Percentiles rank a stretch among this genome's conserved stretches.
phyloP scores from a whole-genome alignment of 2,888 invertebrate species.

The Lysandra coridon region DNA sequence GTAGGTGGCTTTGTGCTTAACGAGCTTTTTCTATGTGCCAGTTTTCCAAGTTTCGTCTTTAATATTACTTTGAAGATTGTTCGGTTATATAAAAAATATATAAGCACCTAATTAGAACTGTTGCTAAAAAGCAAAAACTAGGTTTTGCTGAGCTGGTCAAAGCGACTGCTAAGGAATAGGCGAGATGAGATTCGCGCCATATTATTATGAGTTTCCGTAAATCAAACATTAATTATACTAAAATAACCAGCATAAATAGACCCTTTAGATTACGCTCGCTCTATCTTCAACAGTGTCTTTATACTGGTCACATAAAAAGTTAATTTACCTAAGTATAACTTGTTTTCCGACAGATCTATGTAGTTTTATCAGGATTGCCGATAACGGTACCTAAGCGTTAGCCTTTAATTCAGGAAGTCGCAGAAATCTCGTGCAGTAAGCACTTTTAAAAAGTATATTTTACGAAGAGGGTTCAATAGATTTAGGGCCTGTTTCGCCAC shows the following conservation, averaged over 20 bases:
- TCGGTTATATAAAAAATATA: not conserved
- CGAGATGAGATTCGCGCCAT: not conserved
- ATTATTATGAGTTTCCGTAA: not conserved
- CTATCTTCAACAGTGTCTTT: not conserved
- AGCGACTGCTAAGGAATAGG: not conserved
- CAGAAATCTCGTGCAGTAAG: no score
- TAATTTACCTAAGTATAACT: not conserved
- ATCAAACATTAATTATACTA: not conserved
- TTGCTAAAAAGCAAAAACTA: not conserved
- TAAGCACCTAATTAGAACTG: not conserved
- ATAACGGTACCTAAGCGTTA: not conserved
- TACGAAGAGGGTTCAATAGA: not conserved
- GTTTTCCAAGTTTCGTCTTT: not conserved
- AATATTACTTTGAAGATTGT: not conserved
- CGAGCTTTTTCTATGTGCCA: conserved; percentile 3
- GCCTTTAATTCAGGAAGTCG: not conserved
- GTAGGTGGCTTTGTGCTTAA: conserved; percentile 5
- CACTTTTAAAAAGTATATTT: not conserved
- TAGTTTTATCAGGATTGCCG: not conserved
- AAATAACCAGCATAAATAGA: not conserved
- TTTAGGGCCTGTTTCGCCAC: not conserved
- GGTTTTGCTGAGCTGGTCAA: not conserved
- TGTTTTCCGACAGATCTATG: not conserved
- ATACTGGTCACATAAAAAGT: not conserved
- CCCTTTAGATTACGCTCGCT: not conserved